Percentiles rank a stretch among this genome's conserved stretches.
Evolutionary conservation across 2,113 vertebrate species (phyloP).

Genomic region (Spea bombifrons): DNA sequence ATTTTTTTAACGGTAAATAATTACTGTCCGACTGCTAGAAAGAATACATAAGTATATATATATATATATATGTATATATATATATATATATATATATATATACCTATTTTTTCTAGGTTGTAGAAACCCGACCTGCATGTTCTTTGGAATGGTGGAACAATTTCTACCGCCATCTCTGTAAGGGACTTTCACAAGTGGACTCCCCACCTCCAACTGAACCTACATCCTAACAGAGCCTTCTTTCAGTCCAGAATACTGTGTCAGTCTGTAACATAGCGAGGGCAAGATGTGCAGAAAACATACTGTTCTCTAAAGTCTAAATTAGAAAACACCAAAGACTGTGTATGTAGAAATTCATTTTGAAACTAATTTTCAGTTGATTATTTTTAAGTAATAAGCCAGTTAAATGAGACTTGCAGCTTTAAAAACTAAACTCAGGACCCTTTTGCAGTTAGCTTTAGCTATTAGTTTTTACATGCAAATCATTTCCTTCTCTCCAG

Average conservation of each 20-base stretch:
- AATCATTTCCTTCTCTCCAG: constrained; percentile 41
- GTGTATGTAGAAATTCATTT: constrained; percentile 4
- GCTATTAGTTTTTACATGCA: constrained; percentile 41
- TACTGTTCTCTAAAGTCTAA: neutral
- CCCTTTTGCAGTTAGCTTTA: constrained; percentile 24
- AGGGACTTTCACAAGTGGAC: neutral
- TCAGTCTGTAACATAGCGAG: neutral
- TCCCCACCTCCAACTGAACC: neutral
- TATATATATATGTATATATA: no score
- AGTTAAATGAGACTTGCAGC: neutral
- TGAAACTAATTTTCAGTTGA: neutral
- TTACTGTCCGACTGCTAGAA: no score
- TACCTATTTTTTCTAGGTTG: no score
- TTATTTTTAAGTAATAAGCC: constrained; percentile 1
- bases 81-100: no score
- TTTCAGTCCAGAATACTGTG: neutral
- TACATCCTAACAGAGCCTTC: neutral
- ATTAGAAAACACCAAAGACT: neutral
- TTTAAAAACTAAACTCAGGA: constrained; percentile 18
- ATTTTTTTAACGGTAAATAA: no score
- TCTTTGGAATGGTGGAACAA: no score
- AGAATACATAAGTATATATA: no score
- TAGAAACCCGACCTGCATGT: no score
- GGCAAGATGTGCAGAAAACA: neutral
- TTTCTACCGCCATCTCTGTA: no score